Conservation (phyloP, 2,888 invertebrate species). For the Eupithecia subumbrata region DNA sequence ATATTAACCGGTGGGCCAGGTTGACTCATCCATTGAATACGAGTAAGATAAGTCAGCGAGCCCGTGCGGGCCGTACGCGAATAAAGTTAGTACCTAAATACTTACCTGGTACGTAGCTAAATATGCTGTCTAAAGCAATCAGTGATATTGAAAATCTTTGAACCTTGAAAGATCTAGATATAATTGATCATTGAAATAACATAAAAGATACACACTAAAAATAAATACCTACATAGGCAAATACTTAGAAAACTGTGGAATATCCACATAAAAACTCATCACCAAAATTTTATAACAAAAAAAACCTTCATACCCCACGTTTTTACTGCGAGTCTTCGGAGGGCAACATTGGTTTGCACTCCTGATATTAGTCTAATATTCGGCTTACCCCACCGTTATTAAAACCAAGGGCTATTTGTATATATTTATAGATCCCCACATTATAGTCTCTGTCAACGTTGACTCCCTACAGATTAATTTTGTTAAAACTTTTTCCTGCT, state of each 20-base stretch:
- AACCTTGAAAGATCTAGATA: not conserved
- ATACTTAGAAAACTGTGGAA: not conserved
- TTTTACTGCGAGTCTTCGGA: slow-evolving; percentile 52
- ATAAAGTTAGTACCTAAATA: not conserved
- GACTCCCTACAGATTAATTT: slow-evolving; percentile 77
- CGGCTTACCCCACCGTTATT: slow-evolving; percentile 80
- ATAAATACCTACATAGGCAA: not conserved
- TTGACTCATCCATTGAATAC: not conserved
- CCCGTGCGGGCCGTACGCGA: no score
- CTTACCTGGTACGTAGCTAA: not conserved
- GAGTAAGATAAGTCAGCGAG: no score
- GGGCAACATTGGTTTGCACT: slow-evolving; percentile 82
- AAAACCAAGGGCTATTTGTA: slow-evolving; percentile 82
- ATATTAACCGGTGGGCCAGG: no score
- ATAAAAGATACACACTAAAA: not conserved
- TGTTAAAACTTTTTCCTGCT: slow-evolving; percentile 72
- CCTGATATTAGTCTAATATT: slow-evolving; percentile 81
- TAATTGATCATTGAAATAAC: not conserved
- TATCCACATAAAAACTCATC: slow-evolving; percentile 52
- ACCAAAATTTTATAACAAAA: slow-evolving; percentile 65
- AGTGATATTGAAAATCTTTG: not conserved
- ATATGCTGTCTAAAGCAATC: not conserved
- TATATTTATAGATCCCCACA: slow-evolving; percentile 74
- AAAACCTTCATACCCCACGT: slow-evolving; percentile 64
- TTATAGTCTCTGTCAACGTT: slow-evolving; percentile 70